Base-by-base conservation (phyloP, 2,888 invertebrate species). In the Cosmia trapezina region DNA sequence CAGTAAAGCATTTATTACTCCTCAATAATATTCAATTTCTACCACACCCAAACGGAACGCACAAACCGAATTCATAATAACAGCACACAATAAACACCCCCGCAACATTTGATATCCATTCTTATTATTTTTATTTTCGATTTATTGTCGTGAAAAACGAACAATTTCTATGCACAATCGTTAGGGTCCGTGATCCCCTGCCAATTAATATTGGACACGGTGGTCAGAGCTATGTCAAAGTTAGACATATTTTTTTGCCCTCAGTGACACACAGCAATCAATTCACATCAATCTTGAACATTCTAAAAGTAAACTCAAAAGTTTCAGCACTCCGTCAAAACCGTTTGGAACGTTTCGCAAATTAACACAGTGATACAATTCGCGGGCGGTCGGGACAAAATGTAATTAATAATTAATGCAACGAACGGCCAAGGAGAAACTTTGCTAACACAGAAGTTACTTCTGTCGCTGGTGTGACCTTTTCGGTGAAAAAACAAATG, bases 181-280 rank as follows among this genome's bases (percentile, higher is more conserved):
- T 90, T 93, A 83, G 90, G 93, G 93, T 88, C 81, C 83, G 86
- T 84, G 92, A 91, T 92, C 95, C 96, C 96, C 95, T 95, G 95
- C 95, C 96, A 96, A 96, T 96, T 96, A 95, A 93, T 87, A 92
- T 95, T 88, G 91, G 95, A 87, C 93, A 93, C 93, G 95, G 95
- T 93, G 96, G 95, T 95, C 96, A 94, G 88, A 90, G 84, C 87
- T 88, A 89, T 91, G 93, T 94, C 95, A 93, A 92, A 93, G 86
- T 91, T 91, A 87, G 92, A 93, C 91, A 92, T 82, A 87, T 92
- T 94, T 94, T 37, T 92, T 94, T 94, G 89, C 84, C 73, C 78
- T 80, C 73, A 77, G 83, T 88, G 89, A 87, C 88, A 84, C 88
- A 92, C 88, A 83, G 80, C 86, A 80, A 92, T 93, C 92, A 88